Evolutionary conservation across 2,113 vertebrate species (phyloP).

Genomic region (Lota lota): DNA sequence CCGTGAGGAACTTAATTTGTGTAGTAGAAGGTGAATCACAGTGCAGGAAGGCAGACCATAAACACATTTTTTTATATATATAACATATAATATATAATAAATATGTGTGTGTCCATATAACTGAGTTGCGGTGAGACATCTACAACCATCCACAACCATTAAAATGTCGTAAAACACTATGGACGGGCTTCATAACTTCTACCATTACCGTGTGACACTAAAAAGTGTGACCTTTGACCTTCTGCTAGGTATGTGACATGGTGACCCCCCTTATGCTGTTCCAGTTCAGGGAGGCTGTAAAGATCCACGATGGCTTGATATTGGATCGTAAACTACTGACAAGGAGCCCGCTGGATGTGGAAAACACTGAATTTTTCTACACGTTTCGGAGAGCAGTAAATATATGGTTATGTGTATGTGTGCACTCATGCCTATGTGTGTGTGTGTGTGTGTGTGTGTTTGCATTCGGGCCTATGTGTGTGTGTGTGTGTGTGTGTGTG

Average conservation of each 20-base stretch:
- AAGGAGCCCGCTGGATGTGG: slow-evolving; percentile 39
- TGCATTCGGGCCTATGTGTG: too few species aligned
- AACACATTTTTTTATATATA: too few species aligned
- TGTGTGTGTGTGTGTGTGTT: too few species aligned
- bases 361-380: slow-evolving; percentile 40
- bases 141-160: neutral
- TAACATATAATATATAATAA: too few species aligned
- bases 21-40: too few species aligned
- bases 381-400: slow-evolving; percentile 44
- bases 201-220: slow-evolving; percentile 45
- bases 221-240: slow-evolving; percentile 18
- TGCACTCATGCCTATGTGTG: too few species aligned
- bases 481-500: too few species aligned
- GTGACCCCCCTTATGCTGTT: slow-evolving; percentile 41
- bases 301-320: slow-evolving; percentile 35
- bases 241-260: neutral
- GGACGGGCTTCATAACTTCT: slow-evolving; percentile 42
- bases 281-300: slow-evolving; percentile 35
- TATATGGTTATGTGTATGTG: neutral
- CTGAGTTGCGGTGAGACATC: too few species aligned
- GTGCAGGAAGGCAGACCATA: too few species aligned
- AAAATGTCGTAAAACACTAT: slow-evolving; percentile 35
- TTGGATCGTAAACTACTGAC: slow-evolving; percentile 60
- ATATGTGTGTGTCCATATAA: too few species aligned
- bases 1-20: too few species aligned